Evolutionary conservation across 2,113 vertebrate species (phyloP), one percentile per base, ranked within the genome.

Genomic region (Tachysurus fulvidraco): DNA sequence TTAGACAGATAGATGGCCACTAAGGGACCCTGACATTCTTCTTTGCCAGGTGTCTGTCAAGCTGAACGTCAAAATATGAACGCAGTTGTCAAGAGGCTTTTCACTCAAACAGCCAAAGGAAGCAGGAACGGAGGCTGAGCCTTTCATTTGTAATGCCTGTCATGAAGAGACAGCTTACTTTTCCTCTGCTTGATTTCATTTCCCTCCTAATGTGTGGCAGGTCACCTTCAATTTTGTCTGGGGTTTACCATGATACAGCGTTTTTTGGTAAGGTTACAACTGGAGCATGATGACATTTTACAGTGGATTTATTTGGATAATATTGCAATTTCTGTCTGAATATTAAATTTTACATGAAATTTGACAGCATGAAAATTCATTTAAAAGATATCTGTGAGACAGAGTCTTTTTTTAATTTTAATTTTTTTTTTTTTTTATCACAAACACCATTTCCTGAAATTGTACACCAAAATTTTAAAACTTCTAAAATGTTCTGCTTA

Each of bases 31-130:
- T 78, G 67, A 54, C 54, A 69, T 82, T 86, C 81, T 50, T 30
- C 60, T 67, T 83, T 81, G 65, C 65, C 64, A 84, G 62, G 50
- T 67, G 80, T 89, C 89, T 81, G 78, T 89, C 91, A 86, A 88
- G 77, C 88, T 88, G 81, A 88, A 85, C 44, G 19, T 85, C 69
- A 87, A 88, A 83, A 65, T 91, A 44, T 84, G 76, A 91, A 88
- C 64, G 41, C 25, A 52, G 25, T 64, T 17, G 14, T 87, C 89
- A 83, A 14, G 71, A 59, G 73, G 52, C 76, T 88, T 83, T 87
- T 83, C 82, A 88, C 71, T 76, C 6, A 65, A 78, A 77, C 44
- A 65, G 64, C 86, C 76, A 46, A 64, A 83, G 81, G 46, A 79
- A 41, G 25, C 83, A 25, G 52, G 81, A 78, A 86, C 41, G 1